These are phyloP conservation scores for Linurgus olivaceus DNA, from an alignment of 2,797 vertebrate genomes.

Conservation along the genomic window DNA sequence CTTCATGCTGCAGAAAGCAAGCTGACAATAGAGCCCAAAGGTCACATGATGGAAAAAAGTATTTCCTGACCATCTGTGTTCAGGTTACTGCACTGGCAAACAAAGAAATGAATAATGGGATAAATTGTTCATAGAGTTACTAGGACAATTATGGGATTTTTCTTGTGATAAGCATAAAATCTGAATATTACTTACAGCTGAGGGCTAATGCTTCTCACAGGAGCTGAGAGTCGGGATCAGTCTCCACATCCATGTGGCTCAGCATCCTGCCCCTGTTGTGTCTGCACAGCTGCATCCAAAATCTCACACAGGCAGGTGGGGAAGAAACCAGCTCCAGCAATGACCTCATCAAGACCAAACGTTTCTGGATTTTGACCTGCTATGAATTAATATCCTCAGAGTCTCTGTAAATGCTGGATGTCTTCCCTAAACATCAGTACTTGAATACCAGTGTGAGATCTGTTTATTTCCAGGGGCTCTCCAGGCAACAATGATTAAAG, in stretches of 20 bases:
- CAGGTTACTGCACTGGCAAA: background rate
- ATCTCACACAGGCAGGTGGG: background rate
- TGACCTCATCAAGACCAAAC: background rate
- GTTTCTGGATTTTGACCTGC: background rate
- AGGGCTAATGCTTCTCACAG: background rate
- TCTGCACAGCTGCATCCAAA: constrained; percentile 4
- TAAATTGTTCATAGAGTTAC: background rate
- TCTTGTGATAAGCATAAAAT: background rate
- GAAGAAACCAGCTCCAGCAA: background rate
- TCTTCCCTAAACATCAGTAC: background rate
- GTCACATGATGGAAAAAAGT: background rate
- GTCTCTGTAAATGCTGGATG: background rate
- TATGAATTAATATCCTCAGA: background rate
- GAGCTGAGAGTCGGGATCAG: background rate
- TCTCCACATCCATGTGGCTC: background rate
- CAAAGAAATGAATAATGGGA: background rate
- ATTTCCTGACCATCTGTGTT: background rate
- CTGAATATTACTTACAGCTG: background rate
- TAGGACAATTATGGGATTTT: background rate
- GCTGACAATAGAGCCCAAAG: background rate
- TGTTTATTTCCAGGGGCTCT: background rate
- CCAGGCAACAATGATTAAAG: background rate
- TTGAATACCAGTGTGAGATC: background rate
- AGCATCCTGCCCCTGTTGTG: background rate
- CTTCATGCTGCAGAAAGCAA: background rate